Evolutionary conservation across 1,140 invertebrate species (phyloP), one percentile per base, ranked within the genome.

Genomic region (Carcinoscorpius rotundicauda): DNA sequence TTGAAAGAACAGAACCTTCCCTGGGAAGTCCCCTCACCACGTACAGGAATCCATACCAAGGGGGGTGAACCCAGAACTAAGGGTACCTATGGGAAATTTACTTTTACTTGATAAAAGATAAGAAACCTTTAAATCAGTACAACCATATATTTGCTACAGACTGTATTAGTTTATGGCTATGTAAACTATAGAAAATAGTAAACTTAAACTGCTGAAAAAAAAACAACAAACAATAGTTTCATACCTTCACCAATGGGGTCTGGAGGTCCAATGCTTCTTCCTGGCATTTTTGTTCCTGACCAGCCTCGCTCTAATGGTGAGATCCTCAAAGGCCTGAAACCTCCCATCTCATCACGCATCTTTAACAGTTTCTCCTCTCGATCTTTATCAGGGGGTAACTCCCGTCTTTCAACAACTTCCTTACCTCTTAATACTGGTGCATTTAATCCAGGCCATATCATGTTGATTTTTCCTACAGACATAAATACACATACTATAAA

Each of bases 391-490:
- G 85, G 83, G 3, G 86, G 84, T 9, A 89, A 72, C 70, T 84
- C 75, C 70, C 87, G 81, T 70, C 86, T 85, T 72, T 82, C 77
- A 0, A 93, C 75, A 3, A 93, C 69, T 73, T 91, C 86, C 72
- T 80, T 84, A 3, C 91, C 91, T 72, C 83, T 82, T 6, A 93
- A 77, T 6, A 97, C 81, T 4, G 91, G 88, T 3, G 86, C 78
- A 73, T 89, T 94, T 49, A 99, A 78, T 49, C 96, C 96, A 50
- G 96, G 95, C 88, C 91, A 98, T 63, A 91, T 50, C 71, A 95
- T 88, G 72, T 88, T 89, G 58, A 84, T 79, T 76, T 86, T 88
- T 52, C 84, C 84, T 69, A 9, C 11, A 56, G 10, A 56, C 11
- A 56, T 56, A 56, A 10, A 56, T 56, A 56, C 11, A 56, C 11